A percentile compares a stretch with the other conserved stretches of the same genome.
These are phyloP conservation scores for Hylomyscus alleni DNA, from an alignment of 2,797 vertebrate genomes.

Conservation along the genomic window DNA sequence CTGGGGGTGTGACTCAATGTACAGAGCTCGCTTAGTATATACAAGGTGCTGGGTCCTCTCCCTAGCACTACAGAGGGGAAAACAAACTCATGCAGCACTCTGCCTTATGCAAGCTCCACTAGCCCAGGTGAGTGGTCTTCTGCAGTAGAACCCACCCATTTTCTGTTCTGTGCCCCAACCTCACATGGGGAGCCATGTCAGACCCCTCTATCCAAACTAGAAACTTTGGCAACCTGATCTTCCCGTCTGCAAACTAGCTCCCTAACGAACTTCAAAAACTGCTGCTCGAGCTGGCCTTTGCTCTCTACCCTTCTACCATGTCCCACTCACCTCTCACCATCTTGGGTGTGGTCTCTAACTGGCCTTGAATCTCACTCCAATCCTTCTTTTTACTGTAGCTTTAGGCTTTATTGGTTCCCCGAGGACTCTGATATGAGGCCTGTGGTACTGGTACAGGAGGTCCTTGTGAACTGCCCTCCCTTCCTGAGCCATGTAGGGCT, in stretches of 20 bases:
- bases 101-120: not conserved
- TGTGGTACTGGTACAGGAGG: not conserved
- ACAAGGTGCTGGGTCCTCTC: not conserved
- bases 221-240: not conserved
- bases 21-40: not conserved
- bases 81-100: not conserved
- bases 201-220: not conserved
- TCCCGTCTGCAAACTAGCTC: not conserved
- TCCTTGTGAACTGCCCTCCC: not conserved
- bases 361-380: not conserved
- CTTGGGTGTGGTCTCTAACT: not conserved
- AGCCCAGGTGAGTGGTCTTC: not conserved
- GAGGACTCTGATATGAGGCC: not conserved
- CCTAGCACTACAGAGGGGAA: not conserved
- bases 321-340: not conserved
- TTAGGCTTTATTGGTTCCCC: not conserved
- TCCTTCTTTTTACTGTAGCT: not conserved
- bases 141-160: not conserved
- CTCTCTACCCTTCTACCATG: not conserved
- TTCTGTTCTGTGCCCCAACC: not conserved
- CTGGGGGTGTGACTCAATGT: not conserved
- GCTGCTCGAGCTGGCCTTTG: not conserved
- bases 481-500: no score
- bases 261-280: not conserved
- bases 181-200: not conserved